Evolutionary conservation across 2,888 invertebrate genomes (phyloP).

Genomic region (Andrena praecox): DNA sequence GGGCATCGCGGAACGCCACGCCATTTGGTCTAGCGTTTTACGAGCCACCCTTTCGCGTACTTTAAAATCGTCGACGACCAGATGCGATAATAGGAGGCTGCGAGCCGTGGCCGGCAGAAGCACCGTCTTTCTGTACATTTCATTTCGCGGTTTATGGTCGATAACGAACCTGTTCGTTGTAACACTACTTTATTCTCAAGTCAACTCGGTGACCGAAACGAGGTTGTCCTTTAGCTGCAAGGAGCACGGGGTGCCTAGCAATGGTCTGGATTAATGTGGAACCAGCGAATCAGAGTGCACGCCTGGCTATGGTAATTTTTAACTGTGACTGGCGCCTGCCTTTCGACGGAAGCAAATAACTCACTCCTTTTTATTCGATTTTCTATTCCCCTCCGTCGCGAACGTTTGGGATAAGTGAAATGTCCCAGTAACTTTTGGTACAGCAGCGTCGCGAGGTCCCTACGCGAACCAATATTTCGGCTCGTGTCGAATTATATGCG

Average conservation of each 20-base stretch:
- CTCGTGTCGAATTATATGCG: no score
- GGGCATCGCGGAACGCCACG: constrained; percentile 7
- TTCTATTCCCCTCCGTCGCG: no score
- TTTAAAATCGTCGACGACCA: neutral
- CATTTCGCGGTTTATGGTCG: neutral
- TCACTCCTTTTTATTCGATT: no score
- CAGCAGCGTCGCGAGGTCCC: no score
- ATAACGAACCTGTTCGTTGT: constrained; percentile 1
- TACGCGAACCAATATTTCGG: no score
- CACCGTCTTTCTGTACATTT: neutral
- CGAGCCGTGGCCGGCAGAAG: neutral
- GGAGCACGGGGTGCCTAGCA: neutral
- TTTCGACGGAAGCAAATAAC: neutral
- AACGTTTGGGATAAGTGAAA: no score
- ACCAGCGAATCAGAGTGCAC: neutral
- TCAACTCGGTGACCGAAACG: neutral
- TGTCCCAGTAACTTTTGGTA: no score
- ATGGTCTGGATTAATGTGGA: neutral
- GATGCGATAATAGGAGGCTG: neutral
- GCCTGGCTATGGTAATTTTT: neutral
- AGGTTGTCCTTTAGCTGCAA: neutral
- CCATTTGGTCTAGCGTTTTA: neutral
- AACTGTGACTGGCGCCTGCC: neutral
- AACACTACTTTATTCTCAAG: neutral
- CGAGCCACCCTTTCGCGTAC: neutral